These are phyloP conservation scores for Solenodon paradoxus DNA, from an alignment of 2,113 vertebrate species.

Conservation along the genomic window DNA sequence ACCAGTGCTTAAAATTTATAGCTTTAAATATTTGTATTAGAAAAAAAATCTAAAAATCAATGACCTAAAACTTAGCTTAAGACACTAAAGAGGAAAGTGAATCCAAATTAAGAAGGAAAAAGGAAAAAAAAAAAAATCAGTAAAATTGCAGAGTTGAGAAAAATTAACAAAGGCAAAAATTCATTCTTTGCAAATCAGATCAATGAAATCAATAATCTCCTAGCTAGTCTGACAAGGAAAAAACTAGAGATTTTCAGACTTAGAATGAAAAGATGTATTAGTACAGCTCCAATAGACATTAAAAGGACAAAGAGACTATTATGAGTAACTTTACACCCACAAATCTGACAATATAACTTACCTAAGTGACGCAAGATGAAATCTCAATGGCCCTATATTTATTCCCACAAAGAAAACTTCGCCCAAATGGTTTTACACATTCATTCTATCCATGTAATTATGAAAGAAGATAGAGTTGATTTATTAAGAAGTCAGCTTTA, in stretches of 20 bases:
- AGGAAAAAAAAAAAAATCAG: not conserved
- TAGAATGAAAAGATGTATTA: not conserved
- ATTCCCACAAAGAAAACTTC: constrained; percentile 12
- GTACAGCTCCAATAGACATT: not conserved
- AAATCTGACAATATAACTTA: not conserved
- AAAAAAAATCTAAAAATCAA: not conserved
- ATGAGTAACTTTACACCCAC: not conserved
- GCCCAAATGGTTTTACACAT: not conserved
- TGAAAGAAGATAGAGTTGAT: not conserved
- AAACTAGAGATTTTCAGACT: not conserved
- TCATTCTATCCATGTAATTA: not conserved
- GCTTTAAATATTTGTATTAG: not conserved
- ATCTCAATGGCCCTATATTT: not conserved
- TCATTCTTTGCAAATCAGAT: not conserved
- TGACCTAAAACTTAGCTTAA: not conserved
- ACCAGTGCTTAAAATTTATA: not conserved
- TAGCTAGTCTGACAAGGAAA: not conserved
- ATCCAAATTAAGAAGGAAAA: not conserved
- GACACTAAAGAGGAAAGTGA: not conserved
- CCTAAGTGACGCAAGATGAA: not conserved
- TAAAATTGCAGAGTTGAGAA: not conserved
- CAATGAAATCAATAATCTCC: not conserved
- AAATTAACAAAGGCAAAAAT: not conserved
- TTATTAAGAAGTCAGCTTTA: constrained; percentile 50
- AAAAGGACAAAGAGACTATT: not conserved